These are phyloP conservation scores for Enhydra lutris DNA, from an alignment of 2,113 vertebrate species.

Conservation along the genomic window DNA sequence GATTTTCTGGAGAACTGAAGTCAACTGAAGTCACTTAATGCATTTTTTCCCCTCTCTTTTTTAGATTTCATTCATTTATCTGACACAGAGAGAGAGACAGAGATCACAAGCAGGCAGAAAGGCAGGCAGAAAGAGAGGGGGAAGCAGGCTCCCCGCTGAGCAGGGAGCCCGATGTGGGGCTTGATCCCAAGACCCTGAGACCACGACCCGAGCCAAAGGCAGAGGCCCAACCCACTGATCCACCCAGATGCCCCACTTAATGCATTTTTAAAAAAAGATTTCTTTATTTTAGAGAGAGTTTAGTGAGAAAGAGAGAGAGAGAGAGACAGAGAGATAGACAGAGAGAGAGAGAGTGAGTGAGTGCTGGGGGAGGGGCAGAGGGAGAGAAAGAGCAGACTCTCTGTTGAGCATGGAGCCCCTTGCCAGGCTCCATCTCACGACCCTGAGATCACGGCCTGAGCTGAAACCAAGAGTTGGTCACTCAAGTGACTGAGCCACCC, in stretches of 20 bases:
- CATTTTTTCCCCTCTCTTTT: too few species aligned
- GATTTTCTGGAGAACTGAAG: conserved; percentile 7
- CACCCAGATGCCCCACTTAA: neutral
- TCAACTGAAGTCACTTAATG: neutral
- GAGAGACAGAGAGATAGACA: too few species aligned
- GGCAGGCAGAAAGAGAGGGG: too few species aligned
- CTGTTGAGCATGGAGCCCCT: neutral
- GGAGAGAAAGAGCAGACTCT: neutral
- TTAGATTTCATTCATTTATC: too few species aligned
- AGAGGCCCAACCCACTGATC: too few species aligned
- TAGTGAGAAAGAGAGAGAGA: too few species aligned
- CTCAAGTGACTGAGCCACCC: neutral
- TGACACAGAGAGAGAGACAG: too few species aligned
- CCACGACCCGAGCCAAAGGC: too few species aligned
- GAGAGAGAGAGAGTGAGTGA: neutral
- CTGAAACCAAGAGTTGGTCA: neutral
- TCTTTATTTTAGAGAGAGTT: neutral
- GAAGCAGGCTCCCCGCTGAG: too few species aligned
- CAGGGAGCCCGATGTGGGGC: too few species aligned
- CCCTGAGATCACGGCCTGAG: neutral
- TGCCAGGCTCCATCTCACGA: neutral
- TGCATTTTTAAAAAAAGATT: neutral
- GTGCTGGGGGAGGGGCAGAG: neutral
- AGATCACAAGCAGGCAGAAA: too few species aligned
- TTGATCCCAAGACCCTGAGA: too few species aligned